Evolutionary conservation across 2,113 vertebrate genomes (phyloP).

Genomic region (Rhizomys pruinosus): DNA sequence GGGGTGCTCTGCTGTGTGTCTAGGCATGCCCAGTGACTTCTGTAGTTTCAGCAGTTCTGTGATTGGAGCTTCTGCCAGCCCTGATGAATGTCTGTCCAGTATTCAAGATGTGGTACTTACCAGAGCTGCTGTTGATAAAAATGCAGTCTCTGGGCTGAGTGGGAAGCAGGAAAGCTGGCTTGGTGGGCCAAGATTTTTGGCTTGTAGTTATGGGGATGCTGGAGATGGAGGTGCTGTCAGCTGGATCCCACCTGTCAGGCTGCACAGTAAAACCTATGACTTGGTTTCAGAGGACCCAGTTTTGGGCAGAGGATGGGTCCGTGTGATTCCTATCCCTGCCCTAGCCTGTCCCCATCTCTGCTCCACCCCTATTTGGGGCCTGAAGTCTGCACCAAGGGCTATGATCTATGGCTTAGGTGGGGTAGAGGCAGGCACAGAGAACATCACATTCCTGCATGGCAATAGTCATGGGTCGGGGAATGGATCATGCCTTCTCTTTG

Average conservation of each 20-base stretch:
- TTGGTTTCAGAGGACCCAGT: background rate
- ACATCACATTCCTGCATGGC: accelerated
- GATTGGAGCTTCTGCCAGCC: background rate
- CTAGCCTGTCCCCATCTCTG: background rate
- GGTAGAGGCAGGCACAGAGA: accelerated
- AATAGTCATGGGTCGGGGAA: background rate
- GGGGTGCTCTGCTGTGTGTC: background rate
- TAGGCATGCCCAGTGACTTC: background rate
- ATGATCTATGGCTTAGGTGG: background rate
- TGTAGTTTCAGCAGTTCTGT: background rate
- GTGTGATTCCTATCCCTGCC: background rate
- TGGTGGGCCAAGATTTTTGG: background rate
- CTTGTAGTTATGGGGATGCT: accelerated
- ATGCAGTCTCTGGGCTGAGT: background rate
- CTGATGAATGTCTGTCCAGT: no score
- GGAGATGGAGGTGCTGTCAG: accelerated
- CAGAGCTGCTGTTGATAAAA: background rate
- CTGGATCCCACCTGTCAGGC: background rate
- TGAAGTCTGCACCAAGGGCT: accelerated
- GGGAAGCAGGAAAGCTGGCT: background rate
- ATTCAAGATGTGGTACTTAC: background rate
- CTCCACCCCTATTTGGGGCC: background rate
- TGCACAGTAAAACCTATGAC: background rate
- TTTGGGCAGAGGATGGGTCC: background rate
- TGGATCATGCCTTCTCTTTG: background rate